A percentile compares a stretch with the other conserved stretches of the same genome.
Conservation (phyloP, 2,888 invertebrate species). For the Branchipolynoe longqiensis region DNA sequence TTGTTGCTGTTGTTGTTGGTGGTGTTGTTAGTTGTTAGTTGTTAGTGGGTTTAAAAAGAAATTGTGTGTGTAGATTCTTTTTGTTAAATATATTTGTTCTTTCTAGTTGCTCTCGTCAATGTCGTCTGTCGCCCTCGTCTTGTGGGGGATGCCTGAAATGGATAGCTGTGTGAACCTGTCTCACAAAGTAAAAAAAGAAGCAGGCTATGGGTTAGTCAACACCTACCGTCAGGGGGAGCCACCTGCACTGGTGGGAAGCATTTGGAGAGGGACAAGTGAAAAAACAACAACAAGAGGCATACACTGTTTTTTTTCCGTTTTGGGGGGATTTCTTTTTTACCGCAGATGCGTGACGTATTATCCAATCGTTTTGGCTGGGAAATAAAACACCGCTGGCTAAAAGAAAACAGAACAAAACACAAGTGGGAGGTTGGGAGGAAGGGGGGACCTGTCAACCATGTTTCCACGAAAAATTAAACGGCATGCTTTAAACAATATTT, state of each 20-base stretch:
- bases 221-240: neutral
- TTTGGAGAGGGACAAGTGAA: too few relatives aligned
- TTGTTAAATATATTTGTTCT: too few relatives aligned
- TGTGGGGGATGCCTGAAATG: constrained; percentile 12
- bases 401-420: too few relatives aligned
- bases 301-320: neutral
- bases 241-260: neutral
- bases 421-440: too few relatives aligned
- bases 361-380: constrained; percentile 20
- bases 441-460: too few relatives aligned
- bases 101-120: too few relatives aligned
- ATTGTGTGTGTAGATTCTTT: too few relatives aligned
- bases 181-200: constrained; percentile 43
- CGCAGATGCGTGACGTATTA: constrained; percentile 20
- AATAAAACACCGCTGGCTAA: constrained; percentile 9
- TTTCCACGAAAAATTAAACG: constrained; percentile 34
- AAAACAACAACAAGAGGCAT: constrained; percentile 20
- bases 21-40: too few relatives aligned
- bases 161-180: constrained; percentile 13
- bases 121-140: too few relatives aligned
- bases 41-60: too few relatives aligned
- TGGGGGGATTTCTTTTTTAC: neutral
- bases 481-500: too few relatives aligned
- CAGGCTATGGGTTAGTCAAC: constrained; percentile 41
- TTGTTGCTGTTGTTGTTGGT: too few relatives aligned